phyloP scores from a whole-genome alignment of 2,888 invertebrate genomes.

The Crocallis elinguaria region DNA sequence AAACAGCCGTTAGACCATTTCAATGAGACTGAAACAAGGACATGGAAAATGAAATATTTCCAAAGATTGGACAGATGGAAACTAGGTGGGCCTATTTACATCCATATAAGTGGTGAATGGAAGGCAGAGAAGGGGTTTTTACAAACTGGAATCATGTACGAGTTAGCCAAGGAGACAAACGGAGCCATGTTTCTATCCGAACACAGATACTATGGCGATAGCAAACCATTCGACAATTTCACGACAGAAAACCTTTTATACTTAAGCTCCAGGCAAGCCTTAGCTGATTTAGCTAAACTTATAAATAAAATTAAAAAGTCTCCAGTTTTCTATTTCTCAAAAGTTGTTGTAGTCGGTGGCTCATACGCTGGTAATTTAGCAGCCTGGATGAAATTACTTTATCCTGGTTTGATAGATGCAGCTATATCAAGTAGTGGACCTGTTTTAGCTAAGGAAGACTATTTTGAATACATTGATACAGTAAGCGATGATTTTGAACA shows the following conservation, averaged over 20 bases:
- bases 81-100: constrained; percentile 61
- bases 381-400: constrained; percentile 69
- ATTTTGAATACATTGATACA: constrained; percentile 70
- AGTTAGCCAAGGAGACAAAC: constrained; percentile 70
- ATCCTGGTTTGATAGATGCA: constrained; percentile 70
- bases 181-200: constrained; percentile 70
- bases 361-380: constrained; percentile 76
- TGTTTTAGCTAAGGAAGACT: constrained; percentile 70
- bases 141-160: constrained; percentile 61
- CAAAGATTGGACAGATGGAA: constrained; percentile 63
- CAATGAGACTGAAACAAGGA: constrained; percentile 52
- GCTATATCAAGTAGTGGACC: constrained; percentile 74
- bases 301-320: constrained; percentile 54
- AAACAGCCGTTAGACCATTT: constrained; percentile 71
- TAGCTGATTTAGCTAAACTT: constrained; percentile 66
- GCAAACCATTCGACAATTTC: constrained; percentile 61
- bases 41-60: constrained; percentile 72
- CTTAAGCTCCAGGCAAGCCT: constrained; percentile 66
- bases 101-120: constrained; percentile 70
- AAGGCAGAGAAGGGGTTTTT: constrained; percentile 55
- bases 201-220: constrained; percentile 74
- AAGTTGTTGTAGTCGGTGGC: constrained; percentile 72
- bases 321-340: constrained; percentile 53
- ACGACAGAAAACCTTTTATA: constrained; percentile 60
- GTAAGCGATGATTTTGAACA: constrained; percentile 67